A percentile compares a stretch with the other conserved stretches of the same genome.
These are phyloP conservation scores for Lycocorax pyrrhopterus DNA, from an alignment of 2,113 vertebrate species.

Conservation along the genomic window DNA sequence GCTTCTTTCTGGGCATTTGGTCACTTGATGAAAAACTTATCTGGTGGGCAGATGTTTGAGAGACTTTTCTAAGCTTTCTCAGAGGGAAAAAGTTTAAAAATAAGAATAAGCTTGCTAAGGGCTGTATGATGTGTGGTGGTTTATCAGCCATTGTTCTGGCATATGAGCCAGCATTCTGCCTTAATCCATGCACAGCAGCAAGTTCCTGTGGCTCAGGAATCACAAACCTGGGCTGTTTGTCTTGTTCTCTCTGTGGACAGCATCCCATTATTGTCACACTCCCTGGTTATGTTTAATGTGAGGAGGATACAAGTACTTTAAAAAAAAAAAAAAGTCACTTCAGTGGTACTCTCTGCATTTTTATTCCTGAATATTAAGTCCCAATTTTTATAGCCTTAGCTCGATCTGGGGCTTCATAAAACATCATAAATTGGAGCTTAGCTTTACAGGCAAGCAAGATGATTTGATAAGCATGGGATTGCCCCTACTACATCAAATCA, in stretches of 20 bases:
- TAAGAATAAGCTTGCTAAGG: not conserved
- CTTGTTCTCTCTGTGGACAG: not conserved
- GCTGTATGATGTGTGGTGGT: not conserved
- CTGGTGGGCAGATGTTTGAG: conserved; percentile 34
- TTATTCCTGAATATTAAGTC: conserved; percentile 56
- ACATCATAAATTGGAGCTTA: conserved; percentile 39
- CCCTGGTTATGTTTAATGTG: not conserved
- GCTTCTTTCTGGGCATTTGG: not conserved
- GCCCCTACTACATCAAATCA: conserved; percentile 33
- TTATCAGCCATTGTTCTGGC: not conserved
- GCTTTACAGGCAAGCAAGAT: conserved; percentile 38
- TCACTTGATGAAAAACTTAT: not conserved
- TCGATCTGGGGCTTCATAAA: conserved; percentile 52
- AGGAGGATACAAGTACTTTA: not conserved
- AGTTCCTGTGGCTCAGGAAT: not conserved
- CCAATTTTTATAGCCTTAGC: conserved; percentile 53
- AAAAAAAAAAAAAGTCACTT: not conserved
- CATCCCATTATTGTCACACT: not conserved
- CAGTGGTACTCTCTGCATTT: conserved; percentile 6
- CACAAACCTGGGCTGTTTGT: not conserved
- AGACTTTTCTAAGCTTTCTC: not conserved
- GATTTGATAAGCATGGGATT: conserved; percentile 48
- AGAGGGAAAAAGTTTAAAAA: not conserved
- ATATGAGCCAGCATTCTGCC: not conserved
- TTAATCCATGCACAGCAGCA: not conserved